Evolutionary conservation across 2,797 vertebrate species (phyloP), one percentile per base, ranked within the genome.

Genomic region (Pitangus sulphuratus): DNA sequence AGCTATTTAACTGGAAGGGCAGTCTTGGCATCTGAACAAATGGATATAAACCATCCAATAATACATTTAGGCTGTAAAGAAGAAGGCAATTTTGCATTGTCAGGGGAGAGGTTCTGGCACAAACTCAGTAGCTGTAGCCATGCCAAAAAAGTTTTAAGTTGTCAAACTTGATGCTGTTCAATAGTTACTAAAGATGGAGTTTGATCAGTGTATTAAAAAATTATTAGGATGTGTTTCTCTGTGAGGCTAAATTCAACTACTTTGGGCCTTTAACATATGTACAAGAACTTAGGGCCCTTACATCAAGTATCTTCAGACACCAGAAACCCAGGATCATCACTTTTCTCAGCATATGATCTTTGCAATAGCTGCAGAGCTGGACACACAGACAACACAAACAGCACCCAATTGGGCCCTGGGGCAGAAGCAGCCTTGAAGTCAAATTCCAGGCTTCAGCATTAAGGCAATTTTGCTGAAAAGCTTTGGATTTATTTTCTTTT

Each of bases 11-110:
- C 54, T 72, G 66, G 42, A 95, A 92, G 68, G 84, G 60, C 72
- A 95, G 51, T 33, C 44, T 94, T 96, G 94, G 92, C 90, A 84
- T 25, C 44, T 79, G 92, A 72, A 92, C 47, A 93, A 87, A 90
- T 20, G 56, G 40, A 70, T 74, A 76, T 35, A 64, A 89, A 77
- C 30, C 15, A 12, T 58, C 48, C 84, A 84, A 37, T 84, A 95
- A 89, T 60, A 84, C 51, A 77, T 60, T 72, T 58, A 84, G 39
- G 24, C 70, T 79, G 33, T n/a, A 74, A 92, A 87, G 51, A 16
- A 82, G 42, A 84, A 90, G 30, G 56, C 39, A 80, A 56, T 89
- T 94, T 87, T 81, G 58, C 89, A 87, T 42, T 51, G 56, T 60
- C n/a, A 17, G 28, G 44, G 44, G 33, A 84, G 12, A 79, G 7